Evolutionary conservation across 2,888 invertebrate species (phyloP).

Genomic region (Cantharis nigra): DNA sequence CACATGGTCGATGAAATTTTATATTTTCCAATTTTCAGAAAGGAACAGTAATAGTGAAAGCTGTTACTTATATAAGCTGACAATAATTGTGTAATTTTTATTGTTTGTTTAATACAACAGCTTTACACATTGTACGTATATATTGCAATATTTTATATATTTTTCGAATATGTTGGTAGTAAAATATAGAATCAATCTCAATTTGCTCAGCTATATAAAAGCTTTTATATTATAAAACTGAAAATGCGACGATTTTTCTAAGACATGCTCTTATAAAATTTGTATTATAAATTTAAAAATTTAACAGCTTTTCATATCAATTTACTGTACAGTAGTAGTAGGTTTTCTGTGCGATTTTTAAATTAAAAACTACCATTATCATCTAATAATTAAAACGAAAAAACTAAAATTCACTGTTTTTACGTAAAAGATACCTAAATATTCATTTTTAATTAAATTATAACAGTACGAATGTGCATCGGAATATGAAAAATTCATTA

Average conservation of each 20-base stretch:
- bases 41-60: too few relatives aligned
- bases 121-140: not conserved
- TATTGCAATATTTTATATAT: not conserved
- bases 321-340: not conserved
- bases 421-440: not conserved
- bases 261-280: not conserved
- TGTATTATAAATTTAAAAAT: constrained; percentile 1
- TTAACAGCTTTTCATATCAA: not conserved
- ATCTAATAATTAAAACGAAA: not conserved
- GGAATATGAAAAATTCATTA: not conserved
- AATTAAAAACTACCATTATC: not conserved
- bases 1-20: not conserved
- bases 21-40: not conserved
- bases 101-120: not conserved
- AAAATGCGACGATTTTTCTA: constrained; percentile 4
- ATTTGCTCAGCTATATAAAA: not conserved
- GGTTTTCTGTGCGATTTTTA: not conserved
- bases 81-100: not conserved
- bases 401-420: not conserved
- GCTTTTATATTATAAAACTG: constrained; percentile 5
- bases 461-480: not conserved
- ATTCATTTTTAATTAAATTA: not conserved
- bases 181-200: constrained; percentile 1
- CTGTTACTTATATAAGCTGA: not conserved
- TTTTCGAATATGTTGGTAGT: constrained; percentile 1